Base-by-base conservation (phyloP, 2,797 vertebrate genomes). In the Potorous gilbertii region DNA sequence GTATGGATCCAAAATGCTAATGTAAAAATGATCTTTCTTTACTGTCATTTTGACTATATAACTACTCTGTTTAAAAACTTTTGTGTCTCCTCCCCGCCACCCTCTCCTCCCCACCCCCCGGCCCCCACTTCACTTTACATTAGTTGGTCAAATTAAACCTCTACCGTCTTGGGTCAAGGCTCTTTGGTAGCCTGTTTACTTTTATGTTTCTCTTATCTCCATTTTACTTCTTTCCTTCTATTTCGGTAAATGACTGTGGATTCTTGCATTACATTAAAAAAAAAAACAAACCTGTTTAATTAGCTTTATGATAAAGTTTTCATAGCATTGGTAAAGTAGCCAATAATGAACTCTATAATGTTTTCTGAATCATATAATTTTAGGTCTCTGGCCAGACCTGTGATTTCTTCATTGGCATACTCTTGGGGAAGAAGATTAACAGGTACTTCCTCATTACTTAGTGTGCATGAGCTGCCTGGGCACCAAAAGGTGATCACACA, bases 21-120 rank as follows among this genome's bases (percentile, higher is more conserved):
- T 74, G 34, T 74, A 40, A 74, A 74, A 74, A 40, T 66, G 59
- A 40, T 74, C 62, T 81, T 81, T 8, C 16, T 81, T 81, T 81
- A 46, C n/a, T 81, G 66, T 6, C 66, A 81, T 40, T 40, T 81
- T 40, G 66, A 46, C 18, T n/a, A 21, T 29, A 1, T 66, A 66
- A 29, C 18, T 40, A 10, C 6, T 8, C 1, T 46, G n/a, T 74
- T 81, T 40, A 81, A 81, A 74, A 81, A 81, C 8, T 10, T 40
- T n/a, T 34, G n/a, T 14, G 14, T 46, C 21, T 4, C 66, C 4
- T 10, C 2, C n/a, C 34, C 0, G 14, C 5, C 5, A 56, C 24
- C 6, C n/a, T 46, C 21, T 4, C 66, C 4, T 10, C 2, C n/a
- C 34, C 0, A 5, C 5, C 56, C 21, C 18, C 3, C 55, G 11